These are phyloP conservation scores for Nephrotoma flavescens DNA, from an alignment of 2,888 invertebrate species.

Conservation along the genomic window DNA sequence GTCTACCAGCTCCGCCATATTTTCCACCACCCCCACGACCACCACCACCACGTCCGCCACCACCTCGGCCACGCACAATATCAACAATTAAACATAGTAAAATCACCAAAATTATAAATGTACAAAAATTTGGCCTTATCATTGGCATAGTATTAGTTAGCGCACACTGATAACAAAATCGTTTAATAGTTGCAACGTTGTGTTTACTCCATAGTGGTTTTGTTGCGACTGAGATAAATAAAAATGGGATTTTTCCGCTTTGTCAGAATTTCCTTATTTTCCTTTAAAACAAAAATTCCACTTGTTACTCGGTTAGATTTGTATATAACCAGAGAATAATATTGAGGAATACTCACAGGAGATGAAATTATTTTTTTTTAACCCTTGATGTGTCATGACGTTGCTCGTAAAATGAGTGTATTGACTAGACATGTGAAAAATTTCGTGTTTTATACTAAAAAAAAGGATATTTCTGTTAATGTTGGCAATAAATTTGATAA, in stretches of 20 bases:
- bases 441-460: too few relatives aligned
- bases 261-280: background rate
- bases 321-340: background rate
- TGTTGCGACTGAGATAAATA: background rate
- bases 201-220: background rate
- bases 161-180: background rate
- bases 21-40: background rate
- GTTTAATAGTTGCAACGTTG: background rate
- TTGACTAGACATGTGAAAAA: too few relatives aligned
- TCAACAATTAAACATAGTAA: background rate
- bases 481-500: too few relatives aligned
- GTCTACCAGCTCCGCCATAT: background rate
- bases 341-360: background rate
- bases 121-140: background rate
- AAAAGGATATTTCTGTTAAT: too few relatives aligned
- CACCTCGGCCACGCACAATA: background rate
- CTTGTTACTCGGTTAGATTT: background rate
- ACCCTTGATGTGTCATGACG: background rate
- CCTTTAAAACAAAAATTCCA: background rate
- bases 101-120: background rate
- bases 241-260: background rate
- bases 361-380: background rate
- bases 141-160: background rate
- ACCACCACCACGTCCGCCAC: background rate
- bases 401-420: too few relatives aligned